Conservation (phyloP, 2,888 invertebrate genomes). For the Mythimna vitellina region DNA sequence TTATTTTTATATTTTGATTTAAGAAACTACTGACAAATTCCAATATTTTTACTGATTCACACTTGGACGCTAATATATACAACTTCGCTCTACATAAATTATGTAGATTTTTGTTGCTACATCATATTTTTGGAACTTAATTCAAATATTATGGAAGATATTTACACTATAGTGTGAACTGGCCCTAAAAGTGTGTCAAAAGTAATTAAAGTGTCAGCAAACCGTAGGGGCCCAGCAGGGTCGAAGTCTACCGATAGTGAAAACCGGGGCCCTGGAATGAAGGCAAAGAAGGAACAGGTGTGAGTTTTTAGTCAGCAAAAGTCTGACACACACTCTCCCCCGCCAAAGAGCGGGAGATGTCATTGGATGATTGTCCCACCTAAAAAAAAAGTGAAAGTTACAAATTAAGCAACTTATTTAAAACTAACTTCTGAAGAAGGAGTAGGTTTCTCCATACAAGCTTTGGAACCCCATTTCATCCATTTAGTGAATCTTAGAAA, state of each 20-base stretch:
- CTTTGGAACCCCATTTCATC: too few relatives aligned
- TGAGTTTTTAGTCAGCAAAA: too few relatives aligned
- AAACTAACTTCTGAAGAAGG: not conserved
- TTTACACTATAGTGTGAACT: conserved; percentile 35
- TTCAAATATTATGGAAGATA: conserved; percentile 26
- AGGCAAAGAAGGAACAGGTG: too few relatives aligned
- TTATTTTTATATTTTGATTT: not conserved
- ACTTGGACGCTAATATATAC: conserved; percentile 12
- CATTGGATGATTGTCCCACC: too few relatives aligned
- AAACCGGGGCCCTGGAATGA: too few relatives aligned
- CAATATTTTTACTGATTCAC: conserved; percentile 21
- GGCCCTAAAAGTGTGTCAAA: conserved; percentile 19
- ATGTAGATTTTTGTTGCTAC: conserved; percentile 23
- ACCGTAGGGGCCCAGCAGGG: too few relatives aligned
- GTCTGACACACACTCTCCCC: too few relatives aligned
- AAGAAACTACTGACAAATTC: not conserved
- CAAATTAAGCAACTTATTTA: conserved; percentile 9
- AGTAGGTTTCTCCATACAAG: too few relatives aligned
- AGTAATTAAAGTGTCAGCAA: not conserved
- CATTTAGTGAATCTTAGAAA: too few relatives aligned
- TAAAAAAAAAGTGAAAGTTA: not conserved
- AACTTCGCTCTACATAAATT: conserved; percentile 33
- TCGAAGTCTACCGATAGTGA: too few relatives aligned
- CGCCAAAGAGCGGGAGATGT: too few relatives aligned
- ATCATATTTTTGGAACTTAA: conserved; percentile 17